Evolutionary conservation across 2,888 invertebrate species (phyloP).

Genomic region (Galeruca laticollis): DNA sequence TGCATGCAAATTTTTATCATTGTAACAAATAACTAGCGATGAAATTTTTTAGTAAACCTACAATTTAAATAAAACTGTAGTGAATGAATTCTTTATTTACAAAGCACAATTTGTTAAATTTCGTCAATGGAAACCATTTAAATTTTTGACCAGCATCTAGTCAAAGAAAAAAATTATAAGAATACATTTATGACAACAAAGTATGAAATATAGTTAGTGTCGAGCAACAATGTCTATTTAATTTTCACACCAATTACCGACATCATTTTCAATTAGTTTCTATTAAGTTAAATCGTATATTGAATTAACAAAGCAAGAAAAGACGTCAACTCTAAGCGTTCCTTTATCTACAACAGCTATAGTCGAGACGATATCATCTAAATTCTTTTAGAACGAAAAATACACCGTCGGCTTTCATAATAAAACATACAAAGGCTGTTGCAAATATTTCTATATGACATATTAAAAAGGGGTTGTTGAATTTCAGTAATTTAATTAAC

Average conservation of each 20-base stretch:
- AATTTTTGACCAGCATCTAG: background rate
- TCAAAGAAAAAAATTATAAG: constrained; percentile 5
- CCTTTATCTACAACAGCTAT: background rate
- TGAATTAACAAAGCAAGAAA: constrained; percentile 48
- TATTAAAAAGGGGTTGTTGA: too few relatives aligned
- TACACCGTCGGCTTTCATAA: background rate
- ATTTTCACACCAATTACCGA: constrained; percentile 46
- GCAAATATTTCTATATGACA: too few relatives aligned
- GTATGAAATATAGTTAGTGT: constrained; percentile 23
- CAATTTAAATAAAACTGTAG: too few relatives aligned
- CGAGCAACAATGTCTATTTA: constrained; percentile 37
- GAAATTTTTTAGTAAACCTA: too few relatives aligned
- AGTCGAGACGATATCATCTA: background rate
- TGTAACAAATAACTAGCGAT: too few relatives aligned
- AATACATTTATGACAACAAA: constrained; percentile 2
- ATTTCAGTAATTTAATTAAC: too few relatives aligned
- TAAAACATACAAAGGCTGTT: too few relatives aligned
- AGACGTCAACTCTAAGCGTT: constrained; percentile 16
- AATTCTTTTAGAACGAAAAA: background rate
- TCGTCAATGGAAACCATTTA: too few relatives aligned
- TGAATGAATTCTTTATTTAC: too few relatives aligned
- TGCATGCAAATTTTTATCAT: background rate
- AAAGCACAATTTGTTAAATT: too few relatives aligned
- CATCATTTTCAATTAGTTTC: constrained; percentile 54
- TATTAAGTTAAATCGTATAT: constrained; percentile 51